A percentile compares a stretch with the other conserved stretches of the same genome.
phyloP scores from a whole-genome alignment of 2,888 invertebrate genomes.

The Mellilla xanthometata region DNA sequence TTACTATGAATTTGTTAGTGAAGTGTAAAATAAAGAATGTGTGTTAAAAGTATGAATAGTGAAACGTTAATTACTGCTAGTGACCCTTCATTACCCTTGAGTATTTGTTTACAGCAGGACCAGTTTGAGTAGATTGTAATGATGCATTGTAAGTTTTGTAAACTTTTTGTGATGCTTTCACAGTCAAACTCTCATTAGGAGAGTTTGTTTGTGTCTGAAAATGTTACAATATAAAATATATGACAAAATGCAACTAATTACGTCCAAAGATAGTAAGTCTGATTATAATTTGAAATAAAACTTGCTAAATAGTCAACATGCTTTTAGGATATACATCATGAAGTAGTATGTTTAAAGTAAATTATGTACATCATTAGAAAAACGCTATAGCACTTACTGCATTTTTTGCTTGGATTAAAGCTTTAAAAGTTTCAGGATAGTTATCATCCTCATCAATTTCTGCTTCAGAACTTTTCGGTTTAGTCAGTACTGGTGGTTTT shows the following conservation, averaged over 20 bases:
- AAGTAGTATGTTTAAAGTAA: too few species aligned
- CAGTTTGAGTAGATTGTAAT: conserved; percentile 63
- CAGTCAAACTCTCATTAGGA: conserved; percentile 75
- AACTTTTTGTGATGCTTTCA: conserved; percentile 78
- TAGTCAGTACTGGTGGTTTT: conserved; percentile 39
- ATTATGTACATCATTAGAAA: too few species aligned
- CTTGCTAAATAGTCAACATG: conserved; percentile 12
- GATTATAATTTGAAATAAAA: background rate
- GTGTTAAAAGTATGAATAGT: conserved; percentile 21
- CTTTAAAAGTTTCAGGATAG: conserved; percentile 85
- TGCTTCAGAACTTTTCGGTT: conserved; percentile 50
- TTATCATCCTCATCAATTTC: conserved; percentile 85
- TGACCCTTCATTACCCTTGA: conserved; percentile 61
- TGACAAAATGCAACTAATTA: conserved; percentile 1
- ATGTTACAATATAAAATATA: conserved; percentile 32
- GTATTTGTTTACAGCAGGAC: conserved; percentile 61
- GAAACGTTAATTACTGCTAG: conserved; percentile 25
- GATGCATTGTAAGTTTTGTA: conserved; percentile 67
- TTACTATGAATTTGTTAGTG: conserved; percentile 2
- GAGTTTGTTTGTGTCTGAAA: conserved; percentile 75
- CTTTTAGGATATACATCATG: background rate
- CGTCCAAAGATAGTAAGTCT: conserved; percentile 1
- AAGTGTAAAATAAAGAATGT: conserved; percentile 2
- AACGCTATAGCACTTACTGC: conserved; percentile 57
- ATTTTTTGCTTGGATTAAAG: conserved; percentile 84